Base-by-base conservation (phyloP, 2,888 invertebrate genomes). In the Archips xylosteana region DNA sequence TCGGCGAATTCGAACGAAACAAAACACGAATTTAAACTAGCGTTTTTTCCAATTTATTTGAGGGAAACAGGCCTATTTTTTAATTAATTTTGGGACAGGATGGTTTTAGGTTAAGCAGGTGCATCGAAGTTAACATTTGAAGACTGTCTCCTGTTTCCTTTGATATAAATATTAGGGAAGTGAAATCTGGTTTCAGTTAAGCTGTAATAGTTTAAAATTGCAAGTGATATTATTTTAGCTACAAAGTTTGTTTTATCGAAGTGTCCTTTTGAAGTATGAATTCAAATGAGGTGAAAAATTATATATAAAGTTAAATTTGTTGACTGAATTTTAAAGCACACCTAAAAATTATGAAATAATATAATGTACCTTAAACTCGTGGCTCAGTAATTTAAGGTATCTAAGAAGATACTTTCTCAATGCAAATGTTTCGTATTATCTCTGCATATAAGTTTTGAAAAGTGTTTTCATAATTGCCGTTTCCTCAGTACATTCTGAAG, bases 81-180 rank as follows among this genome's bases (percentile, higher is more conserved):
- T 13, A 62, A 62, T 42, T 59, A 34, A n/a, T 61, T 36, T n/a
- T 66, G 42, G 60, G 42, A 57, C 62, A 69, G 45, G 15, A 5
- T 2, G 15, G 34, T 36, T 59, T 63, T 54, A 59, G 63, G 39
- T 68, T 63, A 63, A 39, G 61, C 42, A 66, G 51, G 73, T 65
- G 69, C 80, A 81, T 82, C 82, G 81, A 82, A 81, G 70, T 78
- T 78, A 78, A 45, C 66, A 75, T 78, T 80, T 77, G 70, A 84
- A 83, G 83, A 82, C 82, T 81, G 81, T 79, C 72, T 75, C 65
- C 76, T 76, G 78, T 82, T 82, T 82, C 81, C 83, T 84, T 85
- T 80, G 71, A 80, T 76, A 77, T 79, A 75, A 80, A 57, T 32
- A 77, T 72, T 76, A 78, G 75, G 75, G 68, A 74, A 71, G 64